Conservation (phyloP, 2,113 vertebrate species). For the Colinus virginianus region DNA sequence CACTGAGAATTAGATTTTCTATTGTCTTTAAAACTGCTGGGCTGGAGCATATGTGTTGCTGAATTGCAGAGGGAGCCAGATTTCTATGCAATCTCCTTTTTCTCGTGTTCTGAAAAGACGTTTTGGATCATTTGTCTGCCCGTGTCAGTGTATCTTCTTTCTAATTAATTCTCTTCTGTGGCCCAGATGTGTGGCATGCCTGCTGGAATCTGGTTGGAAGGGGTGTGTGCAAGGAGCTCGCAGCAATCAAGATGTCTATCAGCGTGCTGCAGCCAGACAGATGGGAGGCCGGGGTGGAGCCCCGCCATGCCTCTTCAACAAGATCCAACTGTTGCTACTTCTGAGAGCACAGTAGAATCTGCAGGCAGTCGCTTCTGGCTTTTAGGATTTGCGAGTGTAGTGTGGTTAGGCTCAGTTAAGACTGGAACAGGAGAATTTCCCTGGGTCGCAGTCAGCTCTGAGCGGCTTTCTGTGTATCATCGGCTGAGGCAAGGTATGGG, state of each 20-base stretch:
- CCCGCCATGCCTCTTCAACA: neutral
- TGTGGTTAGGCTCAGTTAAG: accelerated
- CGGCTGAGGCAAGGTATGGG: neutral
- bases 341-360: neutral
- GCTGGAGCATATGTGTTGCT: slow-evolving; percentile 10
- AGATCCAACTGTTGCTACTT: slow-evolving; percentile 38
- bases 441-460: neutral
- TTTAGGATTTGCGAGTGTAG: neutral
- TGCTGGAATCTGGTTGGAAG: neutral
- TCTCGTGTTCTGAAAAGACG: neutral
- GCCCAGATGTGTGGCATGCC: slow-evolving; percentile 6
- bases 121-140: neutral
- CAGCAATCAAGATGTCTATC: neutral
- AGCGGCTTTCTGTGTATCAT: neutral
- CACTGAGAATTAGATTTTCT: neutral
- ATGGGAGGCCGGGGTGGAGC: neutral
- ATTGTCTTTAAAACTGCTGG: slow-evolving; percentile 28
- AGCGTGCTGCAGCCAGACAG: neutral
- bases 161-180: neutral
- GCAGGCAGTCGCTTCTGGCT: neutral
- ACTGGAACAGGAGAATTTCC: neutral
- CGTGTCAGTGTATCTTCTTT: neutral
- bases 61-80: neutral
- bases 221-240: neutral
- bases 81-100: slow-evolving; percentile 23